A percentile compares a stretch with the other conserved stretches of the same genome.
phyloP scores from a whole-genome alignment of 2,113 vertebrate genomes.

The Rhinogobius similis region DNA sequence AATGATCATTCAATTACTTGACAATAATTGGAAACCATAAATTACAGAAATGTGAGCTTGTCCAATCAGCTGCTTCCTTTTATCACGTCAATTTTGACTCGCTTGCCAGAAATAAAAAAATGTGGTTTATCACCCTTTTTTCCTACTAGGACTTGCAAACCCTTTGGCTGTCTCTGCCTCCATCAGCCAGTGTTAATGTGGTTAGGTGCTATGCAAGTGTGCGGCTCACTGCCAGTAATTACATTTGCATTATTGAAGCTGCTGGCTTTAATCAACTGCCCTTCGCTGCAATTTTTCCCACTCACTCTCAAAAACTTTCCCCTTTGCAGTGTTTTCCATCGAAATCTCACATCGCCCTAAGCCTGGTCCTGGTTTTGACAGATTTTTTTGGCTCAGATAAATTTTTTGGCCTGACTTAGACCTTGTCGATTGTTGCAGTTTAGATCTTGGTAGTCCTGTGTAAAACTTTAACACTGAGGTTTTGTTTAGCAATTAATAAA shows the following conservation, averaged over 20 bases:
- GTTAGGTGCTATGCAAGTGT: conserved; percentile 63
- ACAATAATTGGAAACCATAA: conserved; percentile 3
- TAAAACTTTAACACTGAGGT: neutral
- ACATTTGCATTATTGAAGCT: conserved; percentile 80
- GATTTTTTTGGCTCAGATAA: neutral
- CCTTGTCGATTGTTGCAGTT: neutral
- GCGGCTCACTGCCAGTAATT: conserved; percentile 69
- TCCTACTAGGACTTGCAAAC: neutral
- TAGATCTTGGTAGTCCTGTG: no score
- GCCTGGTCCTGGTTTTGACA: neutral
- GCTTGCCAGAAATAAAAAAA: neutral
- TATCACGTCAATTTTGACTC: neutral
- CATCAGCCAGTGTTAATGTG: conserved; percentile 47
- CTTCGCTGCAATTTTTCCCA: conserved; percentile 4
- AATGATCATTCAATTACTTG: neutral
- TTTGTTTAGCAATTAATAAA: neutral
- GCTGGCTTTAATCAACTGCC: conserved; percentile 70
- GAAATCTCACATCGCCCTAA: neutral
- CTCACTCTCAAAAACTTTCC: conserved; percentile 7
- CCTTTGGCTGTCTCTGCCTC: conserved; percentile 8
- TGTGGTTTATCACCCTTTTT: conserved; percentile 7
- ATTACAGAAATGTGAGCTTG: neutral
- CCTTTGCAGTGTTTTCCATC: neutral
- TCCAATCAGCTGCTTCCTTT: neutral
- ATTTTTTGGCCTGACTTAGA: neutral